Evolutionary conservation across 2,113 vertebrate genomes (phyloP).

Genomic region (Phyllopteryx taeniolatus): DNA sequence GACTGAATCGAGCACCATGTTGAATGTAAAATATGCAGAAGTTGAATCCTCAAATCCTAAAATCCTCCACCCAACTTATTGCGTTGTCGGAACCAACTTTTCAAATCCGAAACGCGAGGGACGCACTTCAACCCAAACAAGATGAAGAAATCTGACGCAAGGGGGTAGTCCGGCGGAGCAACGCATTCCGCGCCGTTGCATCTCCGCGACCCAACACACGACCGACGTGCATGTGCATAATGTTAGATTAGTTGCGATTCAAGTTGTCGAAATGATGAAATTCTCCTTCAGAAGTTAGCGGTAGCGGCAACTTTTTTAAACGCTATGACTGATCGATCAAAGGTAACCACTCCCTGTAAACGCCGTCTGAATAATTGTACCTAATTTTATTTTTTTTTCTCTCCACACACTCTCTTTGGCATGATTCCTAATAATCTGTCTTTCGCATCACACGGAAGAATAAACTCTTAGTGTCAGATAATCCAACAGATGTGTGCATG

Average conservation of each 20-base stretch:
- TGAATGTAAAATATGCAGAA: not conserved
- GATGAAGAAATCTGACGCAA: constrained; percentile 13
- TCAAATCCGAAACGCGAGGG: not conserved
- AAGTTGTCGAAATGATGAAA: constrained; percentile 11
- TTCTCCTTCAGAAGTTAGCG: constrained; percentile 15
- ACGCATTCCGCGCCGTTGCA: constrained; percentile 1
- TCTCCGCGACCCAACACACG: not conserved
- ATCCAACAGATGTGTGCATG: constrained; percentile 59
- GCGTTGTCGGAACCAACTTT: not conserved
- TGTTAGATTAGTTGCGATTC: constrained; percentile 16
- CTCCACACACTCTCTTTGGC: constrained; percentile 18
- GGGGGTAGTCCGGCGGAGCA: not conserved
- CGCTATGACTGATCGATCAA: constrained; percentile 20
- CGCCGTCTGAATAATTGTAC: not conserved
- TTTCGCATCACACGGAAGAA: constrained; percentile 25
- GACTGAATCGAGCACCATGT: not conserved
- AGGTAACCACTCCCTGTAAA: constrained; percentile 8
- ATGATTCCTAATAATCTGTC: constrained; percentile 40
- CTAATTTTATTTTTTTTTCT: constrained; percentile 1
- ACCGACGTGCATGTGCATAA: constrained; percentile 2
- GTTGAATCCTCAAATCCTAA: not conserved
- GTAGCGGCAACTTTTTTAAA: constrained; percentile 5
- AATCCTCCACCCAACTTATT: not conserved
- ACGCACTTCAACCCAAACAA: not conserved
- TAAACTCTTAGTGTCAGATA: constrained; percentile 37